A percentile compares a stretch with the other conserved stretches of the same genome.
These are phyloP conservation scores for Parotocinclus haroldoi DNA, from an alignment of 2,797 vertebrate genomes.

Conservation along the genomic window DNA sequence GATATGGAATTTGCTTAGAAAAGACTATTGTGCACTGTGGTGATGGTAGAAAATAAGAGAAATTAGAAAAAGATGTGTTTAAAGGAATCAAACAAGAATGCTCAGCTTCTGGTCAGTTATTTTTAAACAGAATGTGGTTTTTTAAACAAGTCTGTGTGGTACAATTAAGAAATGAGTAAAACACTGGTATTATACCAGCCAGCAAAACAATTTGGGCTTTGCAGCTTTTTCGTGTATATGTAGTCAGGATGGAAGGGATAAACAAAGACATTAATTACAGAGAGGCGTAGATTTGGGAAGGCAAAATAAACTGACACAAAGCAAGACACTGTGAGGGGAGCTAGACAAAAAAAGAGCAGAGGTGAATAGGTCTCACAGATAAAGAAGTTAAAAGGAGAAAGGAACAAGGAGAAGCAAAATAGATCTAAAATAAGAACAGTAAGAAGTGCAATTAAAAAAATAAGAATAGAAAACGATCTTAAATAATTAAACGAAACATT, in stretches of 20 bases:
- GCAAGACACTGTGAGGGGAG: too few relatives aligned
- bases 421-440: too few relatives aligned
- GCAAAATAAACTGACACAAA: too few relatives aligned
- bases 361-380: too few relatives aligned
- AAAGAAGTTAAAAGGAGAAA: too few relatives aligned
- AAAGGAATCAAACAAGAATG: conserved; percentile 20
- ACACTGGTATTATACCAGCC: conserved; percentile 48
- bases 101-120: conserved; percentile 44
- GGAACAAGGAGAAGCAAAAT: too few relatives aligned
- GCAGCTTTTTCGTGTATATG: neutral
- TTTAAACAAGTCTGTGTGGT: conserved; percentile 52
- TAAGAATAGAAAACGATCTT: too few relatives aligned
- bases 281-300: neutral
- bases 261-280: neutral
- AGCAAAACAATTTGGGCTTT: conserved; percentile 44
- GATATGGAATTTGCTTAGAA: conserved; percentile 46
- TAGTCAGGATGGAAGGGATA: neutral
- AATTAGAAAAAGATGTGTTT: conserved; percentile 73
- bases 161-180: conserved; percentile 58
- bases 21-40: conserved; percentile 66
- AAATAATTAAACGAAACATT: too few relatives aligned
- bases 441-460: too few relatives aligned
- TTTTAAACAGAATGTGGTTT: conserved; percentile 54
- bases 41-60: conserved; percentile 58
- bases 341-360: too few relatives aligned